Conservation (phyloP, 2,888 invertebrate species). For the Dolichopus griseipennis region DNA sequence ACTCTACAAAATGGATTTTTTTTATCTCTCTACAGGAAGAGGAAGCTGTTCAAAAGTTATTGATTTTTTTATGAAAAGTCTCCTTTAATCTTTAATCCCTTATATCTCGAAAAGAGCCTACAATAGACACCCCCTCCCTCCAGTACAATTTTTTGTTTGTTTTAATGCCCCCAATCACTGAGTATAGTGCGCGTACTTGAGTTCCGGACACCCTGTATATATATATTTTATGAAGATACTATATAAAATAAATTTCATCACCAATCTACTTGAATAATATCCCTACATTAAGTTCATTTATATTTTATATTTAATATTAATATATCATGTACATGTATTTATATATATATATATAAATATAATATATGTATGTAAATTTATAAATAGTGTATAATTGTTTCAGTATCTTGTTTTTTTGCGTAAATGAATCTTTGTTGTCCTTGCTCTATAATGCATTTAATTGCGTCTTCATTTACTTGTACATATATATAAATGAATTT, state of each 20-base stretch:
- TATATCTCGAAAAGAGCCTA: too few relatives aligned
- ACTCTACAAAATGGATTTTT: too few relatives aligned
- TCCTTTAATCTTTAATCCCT: too few relatives aligned
- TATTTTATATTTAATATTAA: not conserved
- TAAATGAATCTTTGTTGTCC: not conserved
- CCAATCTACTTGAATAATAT: not conserved
- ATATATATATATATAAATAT: not conserved
- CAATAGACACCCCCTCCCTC: too few relatives aligned
- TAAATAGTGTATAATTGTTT: not conserved
- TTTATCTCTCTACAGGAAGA: too few relatives aligned
- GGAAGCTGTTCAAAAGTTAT: too few relatives aligned
- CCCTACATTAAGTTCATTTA: not conserved
- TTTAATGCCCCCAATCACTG: too few relatives aligned
- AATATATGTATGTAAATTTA: not conserved
- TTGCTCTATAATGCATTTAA: not conserved
- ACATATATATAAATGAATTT: not conserved
- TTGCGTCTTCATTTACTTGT: not conserved
- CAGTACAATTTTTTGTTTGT: too few relatives aligned
- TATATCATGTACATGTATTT: not conserved
- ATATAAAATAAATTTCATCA: not conserved
- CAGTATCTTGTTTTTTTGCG: not conserved
- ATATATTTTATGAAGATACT: too few relatives aligned
- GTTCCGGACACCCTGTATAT: too few relatives aligned
- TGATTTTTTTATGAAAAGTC: too few relatives aligned
- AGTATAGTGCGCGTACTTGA: too few relatives aligned